phyloP scores from a whole-genome alignment of 2,113 vertebrate genomes.

The Elgaria multicarinata region DNA sequence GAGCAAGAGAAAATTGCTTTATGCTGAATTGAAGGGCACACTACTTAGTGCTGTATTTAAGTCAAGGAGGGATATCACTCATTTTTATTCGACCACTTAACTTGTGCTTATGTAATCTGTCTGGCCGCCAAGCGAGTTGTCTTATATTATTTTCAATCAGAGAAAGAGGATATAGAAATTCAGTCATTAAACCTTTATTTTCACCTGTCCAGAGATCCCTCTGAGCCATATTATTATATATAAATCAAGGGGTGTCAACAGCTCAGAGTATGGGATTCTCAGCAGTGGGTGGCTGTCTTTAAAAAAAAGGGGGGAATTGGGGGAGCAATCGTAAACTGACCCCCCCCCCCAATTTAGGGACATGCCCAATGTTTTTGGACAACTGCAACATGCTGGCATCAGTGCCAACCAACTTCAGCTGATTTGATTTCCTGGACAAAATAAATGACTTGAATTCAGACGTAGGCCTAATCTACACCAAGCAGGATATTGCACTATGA shows the following conservation, averaged over 20 bases:
- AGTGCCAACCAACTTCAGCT: background rate
- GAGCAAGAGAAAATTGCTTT: constrained; percentile 82
- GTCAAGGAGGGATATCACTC: constrained; percentile 81
- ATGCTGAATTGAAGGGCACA: constrained; percentile 80
- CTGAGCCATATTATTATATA: constrained; percentile 60
- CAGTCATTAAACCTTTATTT: constrained; percentile 79
- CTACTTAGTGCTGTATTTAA: constrained; percentile 82
- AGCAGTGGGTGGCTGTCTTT: background rate
- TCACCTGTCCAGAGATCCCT: constrained; percentile 63
- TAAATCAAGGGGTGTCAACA: constrained; percentile 67
- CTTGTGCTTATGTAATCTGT: constrained; percentile 82
- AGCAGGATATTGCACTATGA: too few species aligned
- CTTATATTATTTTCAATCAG: constrained; percentile 78
- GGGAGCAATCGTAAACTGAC: constrained; percentile 43
- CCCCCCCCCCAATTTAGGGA: constrained; percentile 1
- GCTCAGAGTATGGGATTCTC: background rate
- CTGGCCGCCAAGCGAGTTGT: constrained; percentile 77
- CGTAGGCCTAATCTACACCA: too few species aligned
- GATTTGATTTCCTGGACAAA: constrained; percentile 14
- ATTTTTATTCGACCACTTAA: constrained; percentile 86
- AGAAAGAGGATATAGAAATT: constrained; percentile 77
- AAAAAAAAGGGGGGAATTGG: constrained; percentile 43
- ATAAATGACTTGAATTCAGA: background rate
- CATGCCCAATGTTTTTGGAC: background rate
- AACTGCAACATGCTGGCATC: background rate